Conservation (phyloP, 2,888 invertebrate genomes). For the Drosophila subquinaria region DNA sequence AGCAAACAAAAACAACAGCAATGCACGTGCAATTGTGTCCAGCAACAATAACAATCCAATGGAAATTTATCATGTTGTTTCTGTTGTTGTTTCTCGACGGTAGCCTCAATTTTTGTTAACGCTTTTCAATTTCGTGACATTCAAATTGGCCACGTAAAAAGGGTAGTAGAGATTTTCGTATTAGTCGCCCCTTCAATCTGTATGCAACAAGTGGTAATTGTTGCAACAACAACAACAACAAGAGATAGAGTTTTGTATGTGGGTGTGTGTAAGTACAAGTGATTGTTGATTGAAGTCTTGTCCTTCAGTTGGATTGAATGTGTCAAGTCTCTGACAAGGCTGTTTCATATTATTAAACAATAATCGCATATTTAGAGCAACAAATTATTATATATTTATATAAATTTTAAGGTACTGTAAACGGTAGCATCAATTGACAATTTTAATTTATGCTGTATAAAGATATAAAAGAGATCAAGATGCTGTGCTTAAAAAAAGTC, state of each 20-base stretch:
- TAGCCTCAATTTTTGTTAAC: slow-evolving; percentile 55
- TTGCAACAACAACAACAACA: slow-evolving; percentile 8
- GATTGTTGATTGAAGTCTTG: slow-evolving; percentile 37
- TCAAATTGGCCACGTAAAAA: slow-evolving; percentile 71
- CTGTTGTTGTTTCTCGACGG: slow-evolving; percentile 29
- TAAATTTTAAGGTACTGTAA: neutral
- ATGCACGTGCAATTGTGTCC: slow-evolving; percentile 52
- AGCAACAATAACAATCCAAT: slow-evolving; percentile 30
- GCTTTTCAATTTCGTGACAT: slow-evolving; percentile 78
- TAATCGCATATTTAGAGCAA: slow-evolving; percentile 8
- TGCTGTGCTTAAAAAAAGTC: no score
- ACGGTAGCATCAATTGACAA: neutral
- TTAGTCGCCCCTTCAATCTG: slow-evolving; percentile 34
- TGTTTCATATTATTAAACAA: slow-evolving; percentile 14
- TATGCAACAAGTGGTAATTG: slow-evolving; percentile 52
- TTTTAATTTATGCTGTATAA: neutral
- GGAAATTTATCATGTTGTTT: slow-evolving; percentile 14
- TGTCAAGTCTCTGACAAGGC: slow-evolving; percentile 43
- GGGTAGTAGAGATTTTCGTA: slow-evolving; percentile 58
- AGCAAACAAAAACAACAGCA: slow-evolving; percentile 21
- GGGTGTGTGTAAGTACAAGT: slow-evolving; percentile 27
- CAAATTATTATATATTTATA: neutral
- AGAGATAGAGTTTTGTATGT: slow-evolving; percentile 4
- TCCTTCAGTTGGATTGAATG: slow-evolving; percentile 51
- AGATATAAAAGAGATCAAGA: neutral